A percentile compares a stretch with the other conserved stretches of the same genome.
Evolutionary conservation across 2,888 invertebrate genomes (phyloP).

Genomic region (Steromphala cineraria): DNA sequence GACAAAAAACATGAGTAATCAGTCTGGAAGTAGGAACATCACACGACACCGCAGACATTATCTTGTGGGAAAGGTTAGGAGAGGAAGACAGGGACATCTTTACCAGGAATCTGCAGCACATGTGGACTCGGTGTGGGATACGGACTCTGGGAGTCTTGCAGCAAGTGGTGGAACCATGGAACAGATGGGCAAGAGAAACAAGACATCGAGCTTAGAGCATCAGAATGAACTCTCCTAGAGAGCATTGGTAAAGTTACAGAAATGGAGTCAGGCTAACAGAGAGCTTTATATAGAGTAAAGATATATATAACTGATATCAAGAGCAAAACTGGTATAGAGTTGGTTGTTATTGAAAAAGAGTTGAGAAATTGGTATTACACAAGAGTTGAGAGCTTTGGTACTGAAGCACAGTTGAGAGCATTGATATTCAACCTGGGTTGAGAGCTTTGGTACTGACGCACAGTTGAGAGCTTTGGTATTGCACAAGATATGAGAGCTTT

Average conservation of each 20-base stretch:
- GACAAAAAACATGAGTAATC: not conserved
- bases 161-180: not conserved
- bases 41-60: not conserved
- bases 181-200: not conserved
- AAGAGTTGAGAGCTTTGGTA: too few relatives aligned
- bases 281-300: not conserved
- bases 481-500: not conserved
- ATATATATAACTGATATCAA: not conserved
- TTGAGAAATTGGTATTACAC: too few relatives aligned
- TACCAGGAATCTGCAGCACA: not conserved
- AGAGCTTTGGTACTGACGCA: not conserved
- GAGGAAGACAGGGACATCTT: conserved; percentile 2
- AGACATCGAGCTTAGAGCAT: not conserved
- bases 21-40: not conserved
- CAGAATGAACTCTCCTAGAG: not conserved
- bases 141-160: not conserved
- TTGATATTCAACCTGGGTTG: too few relatives aligned
- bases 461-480: not conserved
- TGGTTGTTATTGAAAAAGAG: not conserved
- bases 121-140: not conserved
- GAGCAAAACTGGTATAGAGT: not conserved
- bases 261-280: not conserved
- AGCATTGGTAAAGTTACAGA: not conserved
- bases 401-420: too few relatives aligned
- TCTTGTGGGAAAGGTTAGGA: conserved; percentile 11